Evolutionary conservation across 2,888 invertebrate species (phyloP), one percentile per base, ranked within the genome.

Genomic region (Phrixothrix hirtus): DNA sequence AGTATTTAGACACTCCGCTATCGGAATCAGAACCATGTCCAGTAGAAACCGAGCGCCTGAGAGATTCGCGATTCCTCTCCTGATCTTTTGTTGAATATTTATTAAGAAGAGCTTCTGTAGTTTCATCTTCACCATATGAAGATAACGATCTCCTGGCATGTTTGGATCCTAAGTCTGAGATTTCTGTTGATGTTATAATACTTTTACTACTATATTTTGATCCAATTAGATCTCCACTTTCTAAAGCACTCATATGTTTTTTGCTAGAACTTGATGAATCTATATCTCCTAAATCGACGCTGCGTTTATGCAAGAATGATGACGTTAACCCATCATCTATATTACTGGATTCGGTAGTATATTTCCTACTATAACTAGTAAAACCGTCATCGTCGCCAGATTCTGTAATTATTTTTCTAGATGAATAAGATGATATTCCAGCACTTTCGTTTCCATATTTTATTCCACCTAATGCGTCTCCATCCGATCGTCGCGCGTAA

Each of bases 191-290:
- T n/a, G 44, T 30, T 25, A 45, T 46, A 1, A 25, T 27, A 25
- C 27, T 49, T 39, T 39, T 58, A 14, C 41, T 54, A 26, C 46
- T 31, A 7, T 42, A 47, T 14, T 30, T 48, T 16, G 49, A 46
- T 41, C 47, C 43, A 39, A 32, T 41, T 9, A 49, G 31, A 43
- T 41, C 46, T 41, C 58, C 50, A 41, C 48, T 46, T 54, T 61
- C 53, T 43, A 48, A 1, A 37, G 55, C 21, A 30, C 32, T 48
- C 26, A 54, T 57, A 1, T 64, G 62, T 46, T 66, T 62, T 55
- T 61, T 67, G 2, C 60, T 60, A 27, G 66, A 70, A 36, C 55
- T 54, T 35, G 66, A 69, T 17, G 62, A 62, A 38, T 65, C 65
- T 12, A 58, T 66, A 25, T 61, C 63, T 10, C 58, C 63, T 21